phyloP scores from a whole-genome alignment of 2,797 vertebrate species.

The Leucoraja ocellata region DNA sequence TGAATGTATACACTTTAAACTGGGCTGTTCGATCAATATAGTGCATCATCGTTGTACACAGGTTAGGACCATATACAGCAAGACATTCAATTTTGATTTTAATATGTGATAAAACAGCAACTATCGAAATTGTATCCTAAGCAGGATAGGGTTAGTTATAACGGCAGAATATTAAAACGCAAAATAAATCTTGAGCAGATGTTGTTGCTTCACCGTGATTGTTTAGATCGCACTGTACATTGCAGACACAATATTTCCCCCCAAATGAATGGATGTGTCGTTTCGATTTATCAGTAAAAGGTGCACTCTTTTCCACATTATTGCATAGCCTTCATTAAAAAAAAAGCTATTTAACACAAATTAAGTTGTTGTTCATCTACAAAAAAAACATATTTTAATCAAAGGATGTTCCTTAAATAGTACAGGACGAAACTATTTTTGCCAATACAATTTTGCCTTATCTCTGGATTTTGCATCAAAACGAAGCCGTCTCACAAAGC shows the following conservation, averaged over 20 bases:
- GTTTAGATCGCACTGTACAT: background rate
- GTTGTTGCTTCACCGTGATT: background rate
- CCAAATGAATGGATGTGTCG: background rate
- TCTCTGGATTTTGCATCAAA: background rate
- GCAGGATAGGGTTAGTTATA: background rate
- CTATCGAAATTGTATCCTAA: background rate
- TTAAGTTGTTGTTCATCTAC: background rate
- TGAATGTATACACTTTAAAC: background rate
- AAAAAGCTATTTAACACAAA: background rate
- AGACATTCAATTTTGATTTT: constrained; percentile 5
- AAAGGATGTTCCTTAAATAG: background rate
- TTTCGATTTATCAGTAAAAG: background rate
- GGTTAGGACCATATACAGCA: constrained; percentile 2
- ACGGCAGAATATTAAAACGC: background rate
- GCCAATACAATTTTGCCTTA: too few relatives aligned
- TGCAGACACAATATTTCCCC: background rate
- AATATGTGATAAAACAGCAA: background rate
- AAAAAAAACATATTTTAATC: background rate
- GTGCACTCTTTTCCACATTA: background rate
- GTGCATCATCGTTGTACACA: background rate
- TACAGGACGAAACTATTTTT: too few relatives aligned
- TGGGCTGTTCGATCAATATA: background rate
- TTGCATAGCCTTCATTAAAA: background rate
- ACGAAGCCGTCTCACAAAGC: background rate
- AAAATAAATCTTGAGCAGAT: background rate